Evolutionary conservation across 2,797 vertebrate species (phyloP).

Genomic region (Sebastes miniatus): DNA sequence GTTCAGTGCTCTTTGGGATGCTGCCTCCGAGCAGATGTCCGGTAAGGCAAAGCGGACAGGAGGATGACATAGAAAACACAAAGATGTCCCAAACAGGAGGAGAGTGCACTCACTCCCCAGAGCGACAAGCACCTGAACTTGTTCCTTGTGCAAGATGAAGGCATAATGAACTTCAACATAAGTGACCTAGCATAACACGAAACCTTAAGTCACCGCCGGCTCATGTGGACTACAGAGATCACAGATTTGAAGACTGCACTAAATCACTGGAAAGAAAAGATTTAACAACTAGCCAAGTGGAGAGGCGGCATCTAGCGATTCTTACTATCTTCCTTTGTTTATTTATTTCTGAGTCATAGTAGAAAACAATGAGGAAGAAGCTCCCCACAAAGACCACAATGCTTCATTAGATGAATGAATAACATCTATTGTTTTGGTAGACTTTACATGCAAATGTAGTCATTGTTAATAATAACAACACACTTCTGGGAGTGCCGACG

Average conservation of each 20-base stretch:
- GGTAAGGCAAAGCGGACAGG: slow-evolving; percentile 13
- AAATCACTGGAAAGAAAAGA: slow-evolving; percentile 9
- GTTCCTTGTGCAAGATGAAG: neutral
- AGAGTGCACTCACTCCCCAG: slow-evolving; percentile 14
- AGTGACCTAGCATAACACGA: slow-evolving; percentile 16
- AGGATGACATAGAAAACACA: slow-evolving; percentile 33
- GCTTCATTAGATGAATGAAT: neutral
- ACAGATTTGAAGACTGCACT: neutral
- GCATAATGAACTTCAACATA: slow-evolving; percentile 22
- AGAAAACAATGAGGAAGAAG: neutral
- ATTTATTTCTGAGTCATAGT: slow-evolving; percentile 9
- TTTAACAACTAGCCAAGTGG: neutral
- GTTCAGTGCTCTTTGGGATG: slow-evolving; percentile 35
- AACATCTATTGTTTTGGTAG: neutral
- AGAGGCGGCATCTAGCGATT: neutral
- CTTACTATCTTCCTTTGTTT: neutral
- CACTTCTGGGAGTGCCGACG: neutral
- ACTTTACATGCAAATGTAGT: neutral
- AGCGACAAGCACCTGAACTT: slow-evolving; percentile 31
- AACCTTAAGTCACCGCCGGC: neutral
- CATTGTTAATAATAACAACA: neutral
- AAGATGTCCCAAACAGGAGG: slow-evolving; percentile 25
- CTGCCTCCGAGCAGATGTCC: slow-evolving; percentile 35
- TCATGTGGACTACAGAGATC: neutral
- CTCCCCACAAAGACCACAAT: neutral